phyloP scores from a whole-genome alignment of 2,888 invertebrate species.

The Anthophora plumipes region DNA sequence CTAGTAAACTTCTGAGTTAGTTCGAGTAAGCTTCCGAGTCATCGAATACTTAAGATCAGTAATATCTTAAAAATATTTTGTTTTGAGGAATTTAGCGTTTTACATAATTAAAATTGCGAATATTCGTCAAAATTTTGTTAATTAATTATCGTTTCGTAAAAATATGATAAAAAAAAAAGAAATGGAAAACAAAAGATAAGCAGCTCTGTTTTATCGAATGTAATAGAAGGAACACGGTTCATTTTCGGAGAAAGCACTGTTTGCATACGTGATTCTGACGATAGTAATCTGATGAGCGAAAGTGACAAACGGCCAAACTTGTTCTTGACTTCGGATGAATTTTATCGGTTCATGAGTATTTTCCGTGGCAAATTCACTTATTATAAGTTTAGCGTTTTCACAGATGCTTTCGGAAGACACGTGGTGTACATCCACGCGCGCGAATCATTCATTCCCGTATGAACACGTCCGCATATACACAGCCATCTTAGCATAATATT shows the following conservation, averaged over 20 bases:
- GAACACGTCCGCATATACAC: constrained; percentile 25
- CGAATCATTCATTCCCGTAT: constrained; percentile 18
- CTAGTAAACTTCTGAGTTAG: not conserved
- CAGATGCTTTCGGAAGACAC: constrained; percentile 23
- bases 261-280: constrained; percentile 67
- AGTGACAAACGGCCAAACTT: constrained; percentile 65
- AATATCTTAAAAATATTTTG: not conserved
- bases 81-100: not conserved
- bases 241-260: constrained; percentile 67
- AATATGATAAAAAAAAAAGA: not conserved
- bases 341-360: constrained; percentile 34
- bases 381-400: constrained; percentile 9
- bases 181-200: constrained; percentile 17
- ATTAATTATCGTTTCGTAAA: too few relatives aligned
- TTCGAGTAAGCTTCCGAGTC: not conserved
- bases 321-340: constrained; percentile 49
- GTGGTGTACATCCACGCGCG: constrained; percentile 26
- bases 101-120: not conserved
- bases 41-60: not conserved
- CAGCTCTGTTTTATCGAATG: not conserved
- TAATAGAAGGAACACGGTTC: constrained; percentile 8
- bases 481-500: constrained; percentile 42
- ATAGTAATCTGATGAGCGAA: constrained; percentile 67
- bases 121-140: not conserved
- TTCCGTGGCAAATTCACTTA: not conserved